A percentile compares a stretch with the other conserved stretches of the same genome.
phyloP scores from a whole-genome alignment of 2,888 invertebrate species.

The Aporophyla lueneburgensis region DNA sequence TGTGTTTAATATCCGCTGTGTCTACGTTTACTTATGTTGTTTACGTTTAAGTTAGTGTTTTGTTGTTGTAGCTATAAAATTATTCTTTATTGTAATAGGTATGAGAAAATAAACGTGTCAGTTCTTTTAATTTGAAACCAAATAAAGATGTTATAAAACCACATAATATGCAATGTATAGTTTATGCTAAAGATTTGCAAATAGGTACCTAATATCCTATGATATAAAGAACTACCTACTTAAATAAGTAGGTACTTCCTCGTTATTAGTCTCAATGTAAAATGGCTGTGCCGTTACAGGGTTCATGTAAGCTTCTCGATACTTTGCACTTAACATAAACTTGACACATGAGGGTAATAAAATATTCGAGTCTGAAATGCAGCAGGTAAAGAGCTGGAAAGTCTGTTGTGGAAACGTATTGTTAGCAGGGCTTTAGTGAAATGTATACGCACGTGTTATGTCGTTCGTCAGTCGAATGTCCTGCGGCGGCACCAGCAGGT shows the following conservation, averaged over 20 bases:
- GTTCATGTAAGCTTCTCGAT: not conserved
- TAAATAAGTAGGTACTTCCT: not conserved
- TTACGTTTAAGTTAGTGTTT: not conserved
- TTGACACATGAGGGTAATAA: not conserved
- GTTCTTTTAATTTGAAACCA: not conserved
- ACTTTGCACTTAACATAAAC: not conserved
- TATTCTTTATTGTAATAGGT: not conserved
- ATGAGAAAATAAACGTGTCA: not conserved
- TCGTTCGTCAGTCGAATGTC: conserved; percentile 69
- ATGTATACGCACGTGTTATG: conserved; percentile 72
- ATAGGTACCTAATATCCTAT: not conserved
- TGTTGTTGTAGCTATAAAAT: not conserved
- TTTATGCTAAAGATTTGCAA: not conserved
- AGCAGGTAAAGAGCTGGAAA: not conserved
- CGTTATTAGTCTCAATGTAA: no score
- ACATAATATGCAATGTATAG: not conserved
- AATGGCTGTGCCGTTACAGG: not conserved
- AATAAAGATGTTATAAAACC: not conserved
- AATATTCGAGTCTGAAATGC: not conserved
- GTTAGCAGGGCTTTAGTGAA: conserved; percentile 2
- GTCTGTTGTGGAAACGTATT: not conserved
- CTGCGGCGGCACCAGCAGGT: conserved; percentile 73
- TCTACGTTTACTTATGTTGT: conserved; percentile 9
- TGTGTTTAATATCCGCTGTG: not conserved
- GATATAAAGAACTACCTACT: not conserved